phyloP scores from a whole-genome alignment of 2,113 vertebrate genomes.

The Phylloscopus whistleri region DNA sequence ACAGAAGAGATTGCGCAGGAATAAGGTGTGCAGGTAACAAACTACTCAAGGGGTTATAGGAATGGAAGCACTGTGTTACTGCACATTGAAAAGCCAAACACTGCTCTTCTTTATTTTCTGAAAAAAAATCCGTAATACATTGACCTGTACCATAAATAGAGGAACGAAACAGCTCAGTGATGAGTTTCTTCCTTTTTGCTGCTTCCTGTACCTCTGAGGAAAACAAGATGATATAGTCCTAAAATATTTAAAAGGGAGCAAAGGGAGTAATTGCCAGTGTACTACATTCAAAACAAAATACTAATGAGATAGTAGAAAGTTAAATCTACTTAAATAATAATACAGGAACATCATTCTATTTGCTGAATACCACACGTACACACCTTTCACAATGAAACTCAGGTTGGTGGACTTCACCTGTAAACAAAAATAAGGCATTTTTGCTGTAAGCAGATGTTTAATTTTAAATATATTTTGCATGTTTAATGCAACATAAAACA shows the following conservation, averaged over 20 bases:
- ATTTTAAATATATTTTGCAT: not conserved
- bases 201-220: not conserved
- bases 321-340: not conserved
- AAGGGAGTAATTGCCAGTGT: not conserved
- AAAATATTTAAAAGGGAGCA: conserved; percentile 28
- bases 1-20: not conserved
- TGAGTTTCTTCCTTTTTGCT: not conserved
- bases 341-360: not conserved
- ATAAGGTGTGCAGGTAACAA: not conserved
- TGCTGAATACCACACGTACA: not conserved
- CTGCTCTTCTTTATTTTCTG: not conserved
- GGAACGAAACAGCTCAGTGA: not conserved
- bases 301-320: not conserved
- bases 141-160: not conserved
- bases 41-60: accelerated
- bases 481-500: conserved; percentile 14
- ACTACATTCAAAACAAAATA: not conserved
- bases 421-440: not conserved
- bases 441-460: not conserved
- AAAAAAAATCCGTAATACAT: not conserved
- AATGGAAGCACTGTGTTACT: not conserved
- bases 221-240: not conserved
- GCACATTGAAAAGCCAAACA: not conserved
- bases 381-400: not conserved
- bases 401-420: not conserved